These are phyloP conservation scores for Sturnira hondurensis DNA, from an alignment of 2,113 vertebrate species.

Conservation along the genomic window DNA sequence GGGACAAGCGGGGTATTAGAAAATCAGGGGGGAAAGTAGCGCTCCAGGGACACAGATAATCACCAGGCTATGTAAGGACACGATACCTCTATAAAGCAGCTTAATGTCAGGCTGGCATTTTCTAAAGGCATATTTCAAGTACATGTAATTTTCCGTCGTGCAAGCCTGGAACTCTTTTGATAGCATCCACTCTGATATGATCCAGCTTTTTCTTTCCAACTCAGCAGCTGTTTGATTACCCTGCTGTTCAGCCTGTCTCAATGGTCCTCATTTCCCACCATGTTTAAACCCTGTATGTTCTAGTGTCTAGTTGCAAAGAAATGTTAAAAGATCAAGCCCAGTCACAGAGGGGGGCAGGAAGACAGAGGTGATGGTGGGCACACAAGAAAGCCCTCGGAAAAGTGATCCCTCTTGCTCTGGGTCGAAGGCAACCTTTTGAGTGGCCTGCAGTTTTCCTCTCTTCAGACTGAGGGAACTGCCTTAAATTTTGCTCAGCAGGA, in stretches of 20 bases:
- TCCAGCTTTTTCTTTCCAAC: conserved; percentile 30
- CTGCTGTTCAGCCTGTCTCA: conserved; percentile 10
- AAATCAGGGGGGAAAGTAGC: neutral
- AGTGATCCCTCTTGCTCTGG: neutral
- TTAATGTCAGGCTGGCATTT: conserved; percentile 70
- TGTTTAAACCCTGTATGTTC: conserved; percentile 13
- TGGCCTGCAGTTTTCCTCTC: neutral
- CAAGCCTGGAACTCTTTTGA: conserved; percentile 52
- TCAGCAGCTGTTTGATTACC: conserved; percentile 35
- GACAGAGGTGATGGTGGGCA: neutral
- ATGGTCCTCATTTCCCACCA: neutral
- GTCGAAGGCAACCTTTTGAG: neutral
- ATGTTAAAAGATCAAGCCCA: conserved; percentile 18
- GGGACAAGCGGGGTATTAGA: neutral
- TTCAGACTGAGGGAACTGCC: neutral
- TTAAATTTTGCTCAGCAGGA: conserved; percentile 4
- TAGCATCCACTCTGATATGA: conserved; percentile 31
- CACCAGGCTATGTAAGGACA: conserved; percentile 41
- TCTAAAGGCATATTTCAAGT: conserved; percentile 56
- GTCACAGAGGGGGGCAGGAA: neutral
- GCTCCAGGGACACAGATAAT: conserved; percentile 18
- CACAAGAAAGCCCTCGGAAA: neutral
- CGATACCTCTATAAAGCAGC: conserved; percentile 4
- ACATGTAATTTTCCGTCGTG: conserved; percentile 51
- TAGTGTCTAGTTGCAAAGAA: conserved; percentile 11